Evolutionary conservation across 2,797 vertebrate genomes (phyloP).

Genomic region (Yasuhikotakia modesta): DNA sequence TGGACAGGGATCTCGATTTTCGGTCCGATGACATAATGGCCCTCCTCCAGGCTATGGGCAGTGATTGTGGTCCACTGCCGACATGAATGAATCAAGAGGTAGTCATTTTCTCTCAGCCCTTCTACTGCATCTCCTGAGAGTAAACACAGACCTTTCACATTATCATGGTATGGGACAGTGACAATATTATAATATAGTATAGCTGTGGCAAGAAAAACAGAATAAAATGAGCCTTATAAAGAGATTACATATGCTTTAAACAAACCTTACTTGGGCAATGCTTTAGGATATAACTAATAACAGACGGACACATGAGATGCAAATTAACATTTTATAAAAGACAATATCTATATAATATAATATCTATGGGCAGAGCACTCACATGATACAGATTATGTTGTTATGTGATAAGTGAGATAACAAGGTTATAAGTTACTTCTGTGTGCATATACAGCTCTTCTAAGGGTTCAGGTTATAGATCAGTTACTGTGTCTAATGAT

Average conservation of each 20-base stretch:
- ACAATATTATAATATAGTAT: slow-evolving; percentile 19
- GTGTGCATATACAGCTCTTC: not conserved
- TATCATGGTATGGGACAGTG: slow-evolving; percentile 45
- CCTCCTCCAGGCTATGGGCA: slow-evolving; percentile 97
- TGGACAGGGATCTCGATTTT: slow-evolving; percentile 99
- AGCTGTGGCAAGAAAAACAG: not conserved
- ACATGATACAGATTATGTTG: not conserved
- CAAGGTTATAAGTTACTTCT: not conserved
- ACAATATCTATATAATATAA: not conserved
- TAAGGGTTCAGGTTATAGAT: not conserved
- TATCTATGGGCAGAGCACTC: not conserved
- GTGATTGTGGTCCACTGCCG: slow-evolving; percentile 99
- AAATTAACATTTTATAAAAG: too few species aligned
- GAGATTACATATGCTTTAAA: not conserved
- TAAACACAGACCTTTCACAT: slow-evolving; percentile 63
- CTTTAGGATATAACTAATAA: not conserved
- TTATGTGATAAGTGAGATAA: not conserved
- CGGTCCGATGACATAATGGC: slow-evolving; percentile 98
- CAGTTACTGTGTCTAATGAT: slow-evolving; percentile 13
- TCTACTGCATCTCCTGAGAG: slow-evolving; percentile 89
- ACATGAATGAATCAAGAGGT: slow-evolving; percentile 97
- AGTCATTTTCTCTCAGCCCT: slow-evolving; percentile 93
- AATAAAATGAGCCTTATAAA: not conserved
- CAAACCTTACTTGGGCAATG: not conserved
- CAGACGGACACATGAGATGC: too few species aligned